phyloP scores from a whole-genome alignment of 2,797 vertebrate genomes.

The Hylomyscus alleni region DNA sequence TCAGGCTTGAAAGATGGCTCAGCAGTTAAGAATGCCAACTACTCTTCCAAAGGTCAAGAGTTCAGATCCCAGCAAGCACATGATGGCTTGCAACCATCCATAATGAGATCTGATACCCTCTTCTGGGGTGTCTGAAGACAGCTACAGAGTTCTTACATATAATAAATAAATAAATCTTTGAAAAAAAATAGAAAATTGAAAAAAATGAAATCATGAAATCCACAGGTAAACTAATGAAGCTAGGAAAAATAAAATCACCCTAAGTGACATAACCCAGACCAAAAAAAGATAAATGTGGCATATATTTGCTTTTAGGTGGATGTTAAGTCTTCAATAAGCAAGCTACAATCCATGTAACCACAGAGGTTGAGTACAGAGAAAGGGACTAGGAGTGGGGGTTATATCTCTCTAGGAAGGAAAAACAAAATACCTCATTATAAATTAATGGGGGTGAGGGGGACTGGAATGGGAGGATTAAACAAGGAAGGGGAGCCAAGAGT shows the following conservation, averaged over 20 bases:
- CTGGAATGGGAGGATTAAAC: background rate
- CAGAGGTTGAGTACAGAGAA: background rate
- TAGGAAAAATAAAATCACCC: background rate
- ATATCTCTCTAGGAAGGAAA: background rate
- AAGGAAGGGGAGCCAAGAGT: background rate
- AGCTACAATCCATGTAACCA: background rate
- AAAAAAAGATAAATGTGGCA: background rate
- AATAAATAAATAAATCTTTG: no score
- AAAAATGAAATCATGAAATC: background rate
- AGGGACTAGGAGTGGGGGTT: background rate
- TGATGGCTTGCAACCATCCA: no score
- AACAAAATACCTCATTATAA: background rate
- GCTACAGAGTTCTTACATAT: no score
- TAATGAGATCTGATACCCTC: no score
- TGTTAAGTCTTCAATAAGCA: background rate
- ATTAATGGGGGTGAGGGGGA: background rate
- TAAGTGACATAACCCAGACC: background rate
- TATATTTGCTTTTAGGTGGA: background rate
- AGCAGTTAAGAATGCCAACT: no score
- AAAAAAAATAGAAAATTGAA: no score
- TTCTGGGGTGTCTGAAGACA: no score
- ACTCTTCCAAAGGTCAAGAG: no score
- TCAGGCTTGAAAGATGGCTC: no score
- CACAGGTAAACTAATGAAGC: background rate
- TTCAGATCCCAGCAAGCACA: no score